phyloP scores from a whole-genome alignment of 2,113 vertebrate genomes.

The Theristicus caerulescens region DNA sequence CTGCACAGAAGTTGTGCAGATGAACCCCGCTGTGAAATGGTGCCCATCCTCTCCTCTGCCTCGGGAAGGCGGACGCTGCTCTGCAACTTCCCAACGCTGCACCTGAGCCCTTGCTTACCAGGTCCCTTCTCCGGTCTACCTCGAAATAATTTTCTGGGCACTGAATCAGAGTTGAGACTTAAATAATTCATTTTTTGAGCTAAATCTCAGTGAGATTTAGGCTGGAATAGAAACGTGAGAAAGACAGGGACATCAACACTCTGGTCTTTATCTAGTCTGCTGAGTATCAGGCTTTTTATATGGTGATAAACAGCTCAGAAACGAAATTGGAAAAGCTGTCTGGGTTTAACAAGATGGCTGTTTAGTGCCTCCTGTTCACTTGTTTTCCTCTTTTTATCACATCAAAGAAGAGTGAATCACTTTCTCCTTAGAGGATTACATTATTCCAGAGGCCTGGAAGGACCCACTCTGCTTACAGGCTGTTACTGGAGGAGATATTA shows the following conservation, averaged over 20 bases:
- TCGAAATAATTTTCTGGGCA: neutral
- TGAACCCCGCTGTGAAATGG: neutral
- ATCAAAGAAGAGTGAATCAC: slow-evolving; percentile 46
- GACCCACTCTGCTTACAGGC: neutral
- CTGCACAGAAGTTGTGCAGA: neutral
- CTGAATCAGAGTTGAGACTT: neutral
- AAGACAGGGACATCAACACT: neutral
- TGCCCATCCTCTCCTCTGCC: neutral
- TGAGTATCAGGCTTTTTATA: slow-evolving; percentile 33
- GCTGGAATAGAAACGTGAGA: neutral
- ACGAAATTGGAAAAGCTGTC: slow-evolving; percentile 32
- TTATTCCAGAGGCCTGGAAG: slow-evolving; percentile 30
- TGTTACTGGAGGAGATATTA: neutral
- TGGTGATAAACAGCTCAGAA: slow-evolving; percentile 55
- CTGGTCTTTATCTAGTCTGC: neutral
- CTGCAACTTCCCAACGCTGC: neutral
- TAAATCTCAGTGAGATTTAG: neutral
- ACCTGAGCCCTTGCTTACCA: neutral
- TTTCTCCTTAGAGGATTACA: slow-evolving; percentile 40
- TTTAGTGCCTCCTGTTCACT: slow-evolving; percentile 57
- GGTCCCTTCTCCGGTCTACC: neutral
- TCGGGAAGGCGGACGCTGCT: neutral
- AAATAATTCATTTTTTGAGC: slow-evolving; percentile 30
- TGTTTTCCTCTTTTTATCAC: slow-evolving; percentile 55
- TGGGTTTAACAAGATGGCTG: slow-evolving; percentile 60